Evolutionary conservation across 2,113 vertebrate species (phyloP), one percentile per base, ranked within the genome.

Genomic region (Sinocyclocheilus anophthalmus): DNA sequence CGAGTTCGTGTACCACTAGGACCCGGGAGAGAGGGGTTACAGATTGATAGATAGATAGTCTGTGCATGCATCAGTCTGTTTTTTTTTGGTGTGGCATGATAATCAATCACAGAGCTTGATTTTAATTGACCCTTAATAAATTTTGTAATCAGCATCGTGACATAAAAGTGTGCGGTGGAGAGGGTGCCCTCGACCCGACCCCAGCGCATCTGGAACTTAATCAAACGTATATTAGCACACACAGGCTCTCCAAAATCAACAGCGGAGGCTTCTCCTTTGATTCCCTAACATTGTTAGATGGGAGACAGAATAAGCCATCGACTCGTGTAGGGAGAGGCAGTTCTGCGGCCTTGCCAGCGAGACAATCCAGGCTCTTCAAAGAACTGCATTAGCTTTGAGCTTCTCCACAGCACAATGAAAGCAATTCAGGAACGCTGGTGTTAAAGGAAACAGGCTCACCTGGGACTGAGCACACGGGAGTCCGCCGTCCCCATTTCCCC

Each of bases 361-460:
- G 22, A 75, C 33, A 69, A 70, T 75, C 78, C 45, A 22, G 83
- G 16, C 55, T 87, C 67, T 87, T 89, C 79, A 87, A 89, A 89
- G 79, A 63, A 37, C 33, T 18, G 53, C 39, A 76, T 81, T 76
- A 76, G 39, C 50, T 85, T 72, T 81, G 53, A 87, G 79, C 69
- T 87, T 61, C 79, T 85, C 78, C 26, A 75, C 76, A 67, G 83
- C 86, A 79, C 65, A 83, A 85, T 39, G 79, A 87, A 89, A 73
- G 39, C 57, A 37, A 87, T 79, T 75, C 63, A 87, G 86, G 81
- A 76, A 63, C 59, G 61, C 81, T 42, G 78, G 86, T 88, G 75
- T 86, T 89, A 91, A 90, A 93, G 87, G 89, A 90, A 91, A 89
- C 89, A 76, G 69, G 82, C 90, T 91, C 92, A 92, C 88, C 80